Evolutionary conservation across 2,888 invertebrate genomes (phyloP), one percentile per base, ranked within the genome.

Genomic region (Cephalotes varians): DNA sequence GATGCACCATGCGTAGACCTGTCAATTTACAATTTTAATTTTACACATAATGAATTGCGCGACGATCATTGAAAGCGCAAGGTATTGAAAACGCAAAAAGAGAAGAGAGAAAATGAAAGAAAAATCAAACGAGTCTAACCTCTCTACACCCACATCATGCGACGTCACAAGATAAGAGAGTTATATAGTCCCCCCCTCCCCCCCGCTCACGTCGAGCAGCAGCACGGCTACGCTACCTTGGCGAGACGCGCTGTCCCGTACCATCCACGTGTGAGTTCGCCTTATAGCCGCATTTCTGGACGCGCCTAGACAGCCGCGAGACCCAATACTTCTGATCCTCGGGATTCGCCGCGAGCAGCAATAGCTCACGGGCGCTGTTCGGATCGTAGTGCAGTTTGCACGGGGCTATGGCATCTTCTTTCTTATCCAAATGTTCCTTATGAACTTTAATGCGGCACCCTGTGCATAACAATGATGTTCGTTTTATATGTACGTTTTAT

Each of bases 391-490:
- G 98, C 89, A 99, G 96, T 96, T 99, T 99, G 95, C 99, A 99
- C 65, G 99, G 99, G 87, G 98, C 98, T 93, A 99, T 97, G 86
- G 97, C 96, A 94, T 98, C 98, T 94, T 97, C 97, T 92, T 96
- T 96, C 91, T 97, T 97, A 92, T 98, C 97, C 94, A 98, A 96
- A 96, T 99, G 99, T 94, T 99, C 99, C 95, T 98, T 98, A 95
- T 99, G 99, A 93, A 99, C 98, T 96, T 99, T 99, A 94, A 98
- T 98, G 93, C 98, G 98, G 95, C 99, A 99, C 90, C 98, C 99
- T 98, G 94, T 91, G 64, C 44, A 88, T 31, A 74, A 88, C 25
- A 74, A 34, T 2, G 40, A 49, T 2, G 37, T 62, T 54, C 12
- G 9, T n/a, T 60, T 31, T 64, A 44, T 56, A 62, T 15, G 34